Base-by-base conservation (phyloP, 2,888 invertebrate species). In the Tricholauxania praeusta region DNA sequence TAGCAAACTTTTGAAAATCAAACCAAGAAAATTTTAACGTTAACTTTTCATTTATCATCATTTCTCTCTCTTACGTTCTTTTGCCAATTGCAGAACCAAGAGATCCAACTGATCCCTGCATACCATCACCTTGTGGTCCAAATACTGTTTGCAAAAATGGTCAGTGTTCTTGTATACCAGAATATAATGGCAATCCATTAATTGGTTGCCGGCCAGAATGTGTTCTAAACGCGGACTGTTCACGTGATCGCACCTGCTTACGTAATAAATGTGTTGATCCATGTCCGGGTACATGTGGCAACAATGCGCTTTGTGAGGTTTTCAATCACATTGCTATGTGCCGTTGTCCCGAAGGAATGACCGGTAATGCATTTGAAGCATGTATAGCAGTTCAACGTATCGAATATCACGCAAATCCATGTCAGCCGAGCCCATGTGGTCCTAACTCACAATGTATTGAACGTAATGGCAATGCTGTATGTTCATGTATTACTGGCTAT, bases 201-300 rank as follows among this genome's bases (percentile, higher is more conserved):
- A 90, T 91, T 73, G 92, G 91, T 57, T 95, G 95, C 84, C 90
- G 94, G 78, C 95, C 95, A 0, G 94, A 95, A 87, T 96, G 96
- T 86, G 91, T 93, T 1, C 86, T 93, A 2, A 95, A 93, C 83
- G 90, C 92, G 0, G 95, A 96, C 82, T 96, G 96, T 86, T 89
- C 93, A 1, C 88, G 91, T 66, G 92, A 93, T 82, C 91, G 91
- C 82, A 93, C 95, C 19, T 96, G 96, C 82, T 88, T 93, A 51
- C 90, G 92, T 75, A 93, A 92, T 73, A 94, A 94, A 87, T 96
- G 96, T 83, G 87, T 90, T n/a, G 92, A 96, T 87, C 96, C 96
- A 7, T 96, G 96, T 80, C 91, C 91, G n/a, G 93, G 93, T 76
- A 92, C 92, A 80, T 96, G 96, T 83, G 96, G 94, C 12, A 87